Evolutionary conservation across 2,888 invertebrate genomes (phyloP), one percentile per base, ranked within the genome.

Genomic region (Polyommatus icarus): DNA sequence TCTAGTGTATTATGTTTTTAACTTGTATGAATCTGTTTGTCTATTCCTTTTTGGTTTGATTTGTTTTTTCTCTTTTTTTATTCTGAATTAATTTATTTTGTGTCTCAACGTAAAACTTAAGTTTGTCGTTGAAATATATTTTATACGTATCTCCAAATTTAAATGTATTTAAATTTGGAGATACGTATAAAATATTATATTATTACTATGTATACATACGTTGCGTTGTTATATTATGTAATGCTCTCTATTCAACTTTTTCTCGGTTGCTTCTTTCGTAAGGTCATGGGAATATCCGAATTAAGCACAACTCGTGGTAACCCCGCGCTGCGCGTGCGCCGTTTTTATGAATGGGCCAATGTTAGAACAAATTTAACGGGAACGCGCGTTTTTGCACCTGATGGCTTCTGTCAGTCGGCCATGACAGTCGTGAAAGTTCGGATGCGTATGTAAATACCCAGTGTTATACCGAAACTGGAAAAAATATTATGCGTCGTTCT

Each of bases 351-450:
- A 92, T 92, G 92, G 87, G 85, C 85, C 86, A 84, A 79, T 79
- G 83, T 85, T 88, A 90, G 90, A 91, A 87, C 89, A 89, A 90
- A 91, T 90, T 90, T 91, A 92, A 92, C 92, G 92, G 92, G 87
- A 90, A 87, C 81, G 81, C 82, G 83, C 87, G 88, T 86, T 87
- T 87, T 82, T 82, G 82, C 85, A 87, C 87, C 84, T 83, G 83
- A 83, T 82, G 82, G 83, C 83, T 83, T 85, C 83, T 80, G 80
- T 82, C 80, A 81, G 84, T 82, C 79, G 78, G 79, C 81, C 79
- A 79, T 80, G 80, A 80, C 78, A 80, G 80, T 78, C 80, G 80
- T 80, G 81, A 81, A 80, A 81, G 81, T 81, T 78, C n/a, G 76
- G 67, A 67, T 67, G 67, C 67, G 76, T 77, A 81, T 81, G 79